Conservation (phyloP, 23 tunicate genomes). For the Halocynthia roretzi region DNA sequence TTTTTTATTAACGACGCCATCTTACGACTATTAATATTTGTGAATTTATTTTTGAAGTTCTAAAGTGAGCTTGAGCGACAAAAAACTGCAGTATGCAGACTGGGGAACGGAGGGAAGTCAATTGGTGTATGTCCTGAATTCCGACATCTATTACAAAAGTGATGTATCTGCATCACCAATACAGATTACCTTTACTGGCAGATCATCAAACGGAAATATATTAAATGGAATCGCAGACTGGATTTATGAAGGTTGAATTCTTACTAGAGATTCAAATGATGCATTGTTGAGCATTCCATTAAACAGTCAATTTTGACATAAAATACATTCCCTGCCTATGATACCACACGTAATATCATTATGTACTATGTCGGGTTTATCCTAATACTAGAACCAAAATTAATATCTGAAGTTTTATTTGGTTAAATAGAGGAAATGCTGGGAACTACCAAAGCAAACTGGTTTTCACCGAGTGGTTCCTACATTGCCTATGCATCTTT, state of each 20-base stretch:
- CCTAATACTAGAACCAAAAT: too few species aligned
- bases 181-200: constrained; percentile 4
- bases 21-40: too few species aligned
- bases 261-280: too few species aligned
- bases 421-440: constrained; percentile 8
- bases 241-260: constrained; percentile 16
- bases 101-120: constrained; percentile 20
- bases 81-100: constrained; percentile 10
- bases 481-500: constrained; percentile 15
- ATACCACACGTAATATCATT: too few species aligned
- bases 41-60: not conserved
- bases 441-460: not conserved
- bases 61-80: not conserved
- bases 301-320: too few species aligned
- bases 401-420: too few species aligned
- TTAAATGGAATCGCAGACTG: constrained; percentile 18
- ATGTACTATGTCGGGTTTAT: too few species aligned
- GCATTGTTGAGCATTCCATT: too few species aligned
- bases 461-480: constrained; percentile 14
- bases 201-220: not conserved
- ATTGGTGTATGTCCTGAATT: constrained; percentile 11
- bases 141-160: constrained; percentile 22
- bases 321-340: too few species aligned
- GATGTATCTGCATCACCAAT: not conserved
- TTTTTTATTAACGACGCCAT: too few species aligned